These are phyloP conservation scores for Aegithalos caudatus DNA, from an alignment of 2,113 vertebrate species.

Conservation along the genomic window DNA sequence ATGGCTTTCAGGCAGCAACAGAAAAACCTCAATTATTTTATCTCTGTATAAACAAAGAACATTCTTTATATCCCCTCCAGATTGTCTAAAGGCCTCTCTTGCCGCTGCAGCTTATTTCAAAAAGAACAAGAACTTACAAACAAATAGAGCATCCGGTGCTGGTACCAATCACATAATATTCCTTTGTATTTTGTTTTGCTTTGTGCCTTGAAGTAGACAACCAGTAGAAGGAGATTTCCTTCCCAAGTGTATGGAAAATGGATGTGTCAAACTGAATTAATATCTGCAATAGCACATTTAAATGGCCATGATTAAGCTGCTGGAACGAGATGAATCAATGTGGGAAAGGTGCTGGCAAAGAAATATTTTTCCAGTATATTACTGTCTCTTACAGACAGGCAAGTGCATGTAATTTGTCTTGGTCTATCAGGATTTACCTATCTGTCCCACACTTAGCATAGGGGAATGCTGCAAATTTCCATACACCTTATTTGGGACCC, in stretches of 20 bases:
- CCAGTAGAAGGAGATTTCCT: conserved; percentile 20
- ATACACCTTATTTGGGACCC: background rate
- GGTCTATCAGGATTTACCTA: conserved; percentile 41
- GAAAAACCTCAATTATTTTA: conserved; percentile 47
- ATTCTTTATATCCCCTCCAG: conserved; percentile 26
- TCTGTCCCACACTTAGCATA: background rate
- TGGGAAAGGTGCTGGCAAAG: conserved; percentile 46
- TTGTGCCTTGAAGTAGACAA: background rate
- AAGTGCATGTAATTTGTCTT: conserved; percentile 30
- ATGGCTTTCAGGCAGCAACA: background rate
- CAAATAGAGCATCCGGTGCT: background rate
- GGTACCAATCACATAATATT: background rate
- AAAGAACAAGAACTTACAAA: conserved; percentile 26
- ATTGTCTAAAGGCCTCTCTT: conserved; percentile 30
- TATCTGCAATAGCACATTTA: conserved; percentile 54
- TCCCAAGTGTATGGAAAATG: conserved; percentile 53
- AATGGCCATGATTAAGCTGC: conserved; percentile 54
- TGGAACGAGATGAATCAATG: conserved; percentile 55
- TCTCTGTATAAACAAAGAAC: conserved; percentile 31
- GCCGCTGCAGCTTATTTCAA: conserved; percentile 23
- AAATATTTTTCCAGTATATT: conserved; percentile 35
- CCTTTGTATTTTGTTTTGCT: conserved; percentile 9
- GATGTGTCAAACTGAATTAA: conserved; percentile 46
- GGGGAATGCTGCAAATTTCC: background rate
- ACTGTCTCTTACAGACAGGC: conserved; percentile 43